phyloP scores from a whole-genome alignment of 2,113 vertebrate genomes.

The Tychaedon coryphoeus region DNA sequence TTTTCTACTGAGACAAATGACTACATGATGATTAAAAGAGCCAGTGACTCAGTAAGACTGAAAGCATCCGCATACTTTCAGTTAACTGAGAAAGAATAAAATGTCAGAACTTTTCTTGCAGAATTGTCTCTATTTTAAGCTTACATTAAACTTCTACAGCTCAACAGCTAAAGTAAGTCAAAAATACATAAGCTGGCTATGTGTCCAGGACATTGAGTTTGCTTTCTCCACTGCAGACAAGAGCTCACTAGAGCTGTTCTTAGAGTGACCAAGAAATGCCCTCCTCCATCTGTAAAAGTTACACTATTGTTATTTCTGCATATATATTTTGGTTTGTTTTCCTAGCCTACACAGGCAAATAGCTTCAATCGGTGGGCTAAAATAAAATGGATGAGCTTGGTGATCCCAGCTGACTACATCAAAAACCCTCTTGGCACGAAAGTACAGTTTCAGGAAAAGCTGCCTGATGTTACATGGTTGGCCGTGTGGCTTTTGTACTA shows the following conservation, averaged over 20 bases:
- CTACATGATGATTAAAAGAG: not conserved
- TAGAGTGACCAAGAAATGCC: not conserved
- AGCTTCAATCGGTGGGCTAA: not conserved
- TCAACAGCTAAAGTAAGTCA: not conserved
- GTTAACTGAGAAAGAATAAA: conserved; percentile 5
- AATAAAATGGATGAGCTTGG: not conserved
- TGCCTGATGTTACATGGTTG: not conserved
- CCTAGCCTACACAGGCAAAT: not conserved
- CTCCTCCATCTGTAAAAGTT: not conserved
- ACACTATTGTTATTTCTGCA: not conserved
- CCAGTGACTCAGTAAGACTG: not conserved
- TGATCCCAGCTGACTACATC: not conserved
- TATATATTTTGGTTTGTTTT: not conserved
- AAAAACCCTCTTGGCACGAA: not conserved
- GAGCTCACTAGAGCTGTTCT: not conserved
- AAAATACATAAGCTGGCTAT: not conserved
- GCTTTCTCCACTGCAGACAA: not conserved
- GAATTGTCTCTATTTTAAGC: not conserved
- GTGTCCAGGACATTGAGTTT: not conserved
- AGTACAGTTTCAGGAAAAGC: not conserved
- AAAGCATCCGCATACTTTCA: not conserved
- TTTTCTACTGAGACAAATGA: not conserved
- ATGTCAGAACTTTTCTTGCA: not conserved
- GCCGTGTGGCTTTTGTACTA: not conserved
- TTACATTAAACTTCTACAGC: not conserved